A percentile compares a stretch with the other conserved stretches of the same genome.
phyloP scores from a whole-genome alignment of 1,140 invertebrate genomes.

The Bombus waltoni region DNA sequence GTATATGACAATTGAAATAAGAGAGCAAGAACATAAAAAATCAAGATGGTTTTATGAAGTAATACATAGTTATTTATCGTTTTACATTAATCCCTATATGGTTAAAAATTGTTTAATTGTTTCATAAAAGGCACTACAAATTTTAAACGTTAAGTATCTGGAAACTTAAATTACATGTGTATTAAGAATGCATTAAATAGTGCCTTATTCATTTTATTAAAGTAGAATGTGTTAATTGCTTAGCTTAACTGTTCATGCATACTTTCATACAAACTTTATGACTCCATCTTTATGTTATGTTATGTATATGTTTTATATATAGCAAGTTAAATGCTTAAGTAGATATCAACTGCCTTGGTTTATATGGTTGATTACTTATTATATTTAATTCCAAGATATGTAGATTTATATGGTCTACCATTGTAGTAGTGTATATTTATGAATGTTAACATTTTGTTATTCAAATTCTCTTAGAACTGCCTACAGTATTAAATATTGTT shows the following conservation, averaged over 20 bases:
- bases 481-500: conserved; percentile 1
- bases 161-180: conserved; percentile 11
- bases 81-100: conserved; percentile 16
- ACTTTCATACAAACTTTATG: conserved; percentile 17
- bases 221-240: neutral
- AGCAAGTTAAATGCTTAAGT: conserved; percentile 4
- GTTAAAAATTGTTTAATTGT: conserved; percentile 35
- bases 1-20: conserved; percentile 16
- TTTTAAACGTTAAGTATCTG: neutral
- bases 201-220: neutral
- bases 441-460: neutral
- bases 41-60: neutral
- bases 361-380: conserved; percentile 9
- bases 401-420: conserved; percentile 20
- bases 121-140: conserved; percentile 21
- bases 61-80: conserved; percentile 6
- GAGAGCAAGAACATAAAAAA: conserved; percentile 12
- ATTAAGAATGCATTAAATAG: conserved; percentile 33
- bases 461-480: conserved; percentile 14
- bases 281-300: neutral
- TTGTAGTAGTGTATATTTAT: neutral
- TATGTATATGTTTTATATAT: conserved; percentile 7
- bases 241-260: conserved; percentile 25
- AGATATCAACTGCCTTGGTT: conserved; percentile 16
- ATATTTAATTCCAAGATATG: conserved; percentile 12